Percentiles rank a stretch among this genome's conserved stretches.
Evolutionary conservation across 2,797 vertebrate species (phyloP).

Genomic region (Apogon hyalosoma): DNA sequence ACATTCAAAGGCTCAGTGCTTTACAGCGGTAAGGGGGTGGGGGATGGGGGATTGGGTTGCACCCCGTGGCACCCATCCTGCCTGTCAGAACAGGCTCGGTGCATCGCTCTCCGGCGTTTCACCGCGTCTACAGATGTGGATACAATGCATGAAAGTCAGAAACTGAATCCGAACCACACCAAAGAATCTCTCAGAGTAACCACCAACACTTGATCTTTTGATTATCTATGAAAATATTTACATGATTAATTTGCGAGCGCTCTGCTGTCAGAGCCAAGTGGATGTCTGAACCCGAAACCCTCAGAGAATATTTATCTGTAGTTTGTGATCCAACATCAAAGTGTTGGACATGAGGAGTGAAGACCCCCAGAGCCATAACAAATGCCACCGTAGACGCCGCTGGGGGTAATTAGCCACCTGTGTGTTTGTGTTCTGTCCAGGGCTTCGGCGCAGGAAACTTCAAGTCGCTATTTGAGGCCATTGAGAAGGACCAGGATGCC

Average conservation of each 20-base stretch:
- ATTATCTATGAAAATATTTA: constrained; percentile 71
- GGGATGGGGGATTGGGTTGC: constrained; percentile 73
- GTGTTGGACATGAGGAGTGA: constrained; percentile 31
- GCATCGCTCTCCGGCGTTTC: constrained; percentile 67
- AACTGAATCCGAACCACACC: constrained; percentile 63
- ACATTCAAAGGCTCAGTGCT: constrained; percentile 74
- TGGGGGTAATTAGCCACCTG: constrained; percentile 71
- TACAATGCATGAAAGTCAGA: constrained; percentile 73
- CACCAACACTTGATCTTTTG: constrained; percentile 63
- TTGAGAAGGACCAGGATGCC: constrained; percentile 88
- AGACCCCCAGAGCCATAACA: constrained; percentile 62
- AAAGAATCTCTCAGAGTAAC: constrained; percentile 58
- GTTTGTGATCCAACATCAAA: constrained; percentile 68
- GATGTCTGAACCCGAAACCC: constrained; percentile 48
- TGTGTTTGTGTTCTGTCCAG: constrained; percentile 71
- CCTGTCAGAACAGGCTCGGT: constrained; percentile 75
- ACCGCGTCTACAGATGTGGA: constrained; percentile 66
- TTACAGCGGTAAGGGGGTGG: constrained; percentile 27
- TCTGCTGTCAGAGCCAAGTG: constrained; percentile 27
- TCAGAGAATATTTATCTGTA: constrained; percentile 43
- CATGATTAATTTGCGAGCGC: constrained; percentile 54
- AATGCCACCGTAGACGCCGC: constrained; percentile 62
- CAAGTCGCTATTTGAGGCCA: constrained; percentile 90
- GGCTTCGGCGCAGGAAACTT: constrained; percentile 91
- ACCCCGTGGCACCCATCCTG: constrained; percentile 66